Base-by-base conservation (phyloP, 2,888 invertebrate genomes). In the Brachypterus glaber region DNA sequence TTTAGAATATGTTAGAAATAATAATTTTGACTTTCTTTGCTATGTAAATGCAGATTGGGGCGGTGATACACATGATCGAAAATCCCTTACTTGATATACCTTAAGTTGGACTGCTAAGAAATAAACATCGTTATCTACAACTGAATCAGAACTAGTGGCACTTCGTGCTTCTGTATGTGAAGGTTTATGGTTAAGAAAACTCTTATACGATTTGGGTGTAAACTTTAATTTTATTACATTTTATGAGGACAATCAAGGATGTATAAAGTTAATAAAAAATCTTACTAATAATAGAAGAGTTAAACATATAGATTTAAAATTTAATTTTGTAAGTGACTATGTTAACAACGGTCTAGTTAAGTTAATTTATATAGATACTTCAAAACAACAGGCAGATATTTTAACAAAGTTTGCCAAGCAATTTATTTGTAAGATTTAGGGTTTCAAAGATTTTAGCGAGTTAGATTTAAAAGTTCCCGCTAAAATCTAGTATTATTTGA, bases 41-140 rank as follows among this genome's bases (percentile, higher is more conserved):
- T 43, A 27, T 29, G 37, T 40, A 18, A 37, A 43, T 34, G 30
- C 43, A 3, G 43, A 43, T 26, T 43, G 43, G 40, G 32, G 24
- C 5, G 18, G 30, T 14, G 40, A 44, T 33, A 9, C 27, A 37
- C 13, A 17, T n/a, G 38, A 39, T n/a, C 18, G 39, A 32, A 68
- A 60, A 74, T 69, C 48, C 73, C 62, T 49, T 71, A 72, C 26
- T 70, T 49, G 11, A 64, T 60, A 36, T 67, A 70, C 70, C 49
- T 2, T 43, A 40, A 17, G 32, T 15, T 45, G 45, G 43, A 17
- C 24, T 14, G 41, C 41, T 21, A 37, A 31, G 27, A 45, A 47
- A 32, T 40, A 47, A 37, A 43, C 39, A 17, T 18, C 43, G 11
- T 33, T 45, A 12, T 45, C 43, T n/a, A 47, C 41, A 8, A 45